Percentiles rank a stretch among this genome's conserved stretches.
Evolutionary conservation across 64 coral and sea anemone species (phyloP).

Genomic region (Stylophora pistillata): DNA sequence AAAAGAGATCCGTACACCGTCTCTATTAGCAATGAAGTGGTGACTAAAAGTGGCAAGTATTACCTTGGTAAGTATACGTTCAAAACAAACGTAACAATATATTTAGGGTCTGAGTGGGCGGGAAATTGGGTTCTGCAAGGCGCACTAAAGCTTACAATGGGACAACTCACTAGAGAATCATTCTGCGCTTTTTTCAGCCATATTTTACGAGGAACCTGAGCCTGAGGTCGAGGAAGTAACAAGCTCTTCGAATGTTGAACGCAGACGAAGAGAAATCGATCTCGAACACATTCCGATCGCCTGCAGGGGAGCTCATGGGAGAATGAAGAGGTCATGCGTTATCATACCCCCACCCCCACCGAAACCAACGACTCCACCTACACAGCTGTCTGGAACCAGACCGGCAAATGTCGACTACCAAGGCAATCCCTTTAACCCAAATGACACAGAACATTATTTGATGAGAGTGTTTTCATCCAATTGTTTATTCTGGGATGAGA

Average conservation of each 20-base stretch:
- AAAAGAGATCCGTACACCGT: conserved; percentile 58
- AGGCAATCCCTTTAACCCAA: conserved; percentile 64
- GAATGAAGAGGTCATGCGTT: conserved; percentile 83
- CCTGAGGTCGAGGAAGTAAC: not conserved
- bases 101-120: too few species aligned
- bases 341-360: conserved; percentile 86
- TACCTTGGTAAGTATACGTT: conserved; percentile 49
- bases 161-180: too few species aligned
- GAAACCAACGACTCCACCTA: conserved; percentile 47
- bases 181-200: not conserved
- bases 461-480: conserved; percentile 68
- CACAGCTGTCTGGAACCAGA: not conserved
- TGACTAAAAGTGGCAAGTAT: conserved; percentile 51
- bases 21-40: conserved; percentile 49
- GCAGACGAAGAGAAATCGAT: conserved; percentile 47
- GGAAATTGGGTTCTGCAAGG: too few species aligned
- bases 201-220: conserved; percentile 47
- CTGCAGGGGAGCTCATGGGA: not conserved
- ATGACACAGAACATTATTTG: conserved; percentile 57
- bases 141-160: too few species aligned
- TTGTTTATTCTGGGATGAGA: conserved; percentile 78
- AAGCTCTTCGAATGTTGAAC: not conserved
- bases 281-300: conserved; percentile 12
- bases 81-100: too few species aligned
- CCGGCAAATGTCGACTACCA: conserved; percentile 63